Evolutionary conservation across 1,140 invertebrate genomes (phyloP).

Genomic region (Danaus plexippus): DNA sequence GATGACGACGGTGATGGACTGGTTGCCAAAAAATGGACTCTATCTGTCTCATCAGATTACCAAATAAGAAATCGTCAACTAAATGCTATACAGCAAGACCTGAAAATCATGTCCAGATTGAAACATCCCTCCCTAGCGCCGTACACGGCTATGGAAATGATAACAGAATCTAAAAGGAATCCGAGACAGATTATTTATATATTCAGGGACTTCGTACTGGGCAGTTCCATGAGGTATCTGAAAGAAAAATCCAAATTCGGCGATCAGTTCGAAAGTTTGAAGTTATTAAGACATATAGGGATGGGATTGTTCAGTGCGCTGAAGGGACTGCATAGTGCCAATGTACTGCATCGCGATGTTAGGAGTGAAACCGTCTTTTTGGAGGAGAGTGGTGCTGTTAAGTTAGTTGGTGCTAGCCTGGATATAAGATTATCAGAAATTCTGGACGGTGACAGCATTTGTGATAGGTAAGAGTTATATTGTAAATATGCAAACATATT

Average conservation of each 20-base stretch:
- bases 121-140: conserved; percentile 78
- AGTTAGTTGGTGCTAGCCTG: conserved; percentile 45
- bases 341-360: conserved; percentile 50
- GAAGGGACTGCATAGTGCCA: conserved; percentile 52
- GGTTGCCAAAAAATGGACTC: conserved; percentile 71
- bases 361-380: conserved; percentile 52
- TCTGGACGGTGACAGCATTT: conserved; percentile 38
- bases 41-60: conserved; percentile 38
- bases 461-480: conserved; percentile 45
- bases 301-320: conserved; percentile 77
- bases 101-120: conserved; percentile 77
- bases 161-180: conserved; percentile 68
- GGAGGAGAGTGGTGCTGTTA: conserved; percentile 43
- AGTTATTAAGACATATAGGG: conserved; percentile 76
- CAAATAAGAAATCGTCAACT: conserved; percentile 52
- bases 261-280: conserved; percentile 72
- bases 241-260: conserved; percentile 33
- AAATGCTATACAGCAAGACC: conserved; percentile 78
- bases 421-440: conserved; percentile 47
- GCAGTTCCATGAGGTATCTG: conserved; percentile 41
- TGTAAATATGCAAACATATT: not conserved
- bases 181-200: conserved; percentile 68
- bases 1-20: conserved; percentile 52
- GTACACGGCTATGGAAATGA: conserved; percentile 79
- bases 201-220: conserved; percentile 76